phyloP scores from a whole-genome alignment of 2,113 vertebrate genomes.

The Megalops atlanticus region DNA sequence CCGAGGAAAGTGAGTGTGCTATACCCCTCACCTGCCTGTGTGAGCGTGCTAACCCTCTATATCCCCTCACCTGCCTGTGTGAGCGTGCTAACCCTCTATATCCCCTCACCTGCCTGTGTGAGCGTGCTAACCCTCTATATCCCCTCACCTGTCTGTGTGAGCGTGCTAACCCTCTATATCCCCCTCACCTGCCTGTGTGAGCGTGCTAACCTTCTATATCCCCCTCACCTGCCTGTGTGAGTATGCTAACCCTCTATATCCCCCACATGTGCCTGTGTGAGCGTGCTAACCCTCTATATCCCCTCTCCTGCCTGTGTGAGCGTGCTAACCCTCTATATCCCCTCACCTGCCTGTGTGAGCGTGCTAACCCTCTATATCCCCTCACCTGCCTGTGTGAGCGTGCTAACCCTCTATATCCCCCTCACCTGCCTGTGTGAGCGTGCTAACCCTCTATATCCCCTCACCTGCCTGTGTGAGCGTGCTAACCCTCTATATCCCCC shows the following conservation, averaged over 20 bases:
- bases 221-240: neutral
- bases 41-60: neutral
- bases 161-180: neutral
- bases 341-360: neutral
- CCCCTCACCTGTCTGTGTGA: neutral
- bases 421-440: neutral
- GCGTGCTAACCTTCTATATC: neutral
- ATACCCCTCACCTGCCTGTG: neutral
- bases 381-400: neutral
- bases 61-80: neutral
- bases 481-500: neutral
- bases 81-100: neutral
- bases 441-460: neutral
- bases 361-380: neutral
- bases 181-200: neutral
- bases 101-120: neutral
- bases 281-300: neutral
- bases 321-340: neutral
- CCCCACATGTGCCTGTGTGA: neutral
- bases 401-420: neutral
- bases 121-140: neutral
- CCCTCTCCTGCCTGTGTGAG: neutral
- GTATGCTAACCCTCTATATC: neutral
- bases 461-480: neutral
- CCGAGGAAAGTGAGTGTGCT: conserved; percentile 80